Evolutionary conservation across 2,797 vertebrate genomes (phyloP).

Genomic region (Thamnophis elegans): DNA sequence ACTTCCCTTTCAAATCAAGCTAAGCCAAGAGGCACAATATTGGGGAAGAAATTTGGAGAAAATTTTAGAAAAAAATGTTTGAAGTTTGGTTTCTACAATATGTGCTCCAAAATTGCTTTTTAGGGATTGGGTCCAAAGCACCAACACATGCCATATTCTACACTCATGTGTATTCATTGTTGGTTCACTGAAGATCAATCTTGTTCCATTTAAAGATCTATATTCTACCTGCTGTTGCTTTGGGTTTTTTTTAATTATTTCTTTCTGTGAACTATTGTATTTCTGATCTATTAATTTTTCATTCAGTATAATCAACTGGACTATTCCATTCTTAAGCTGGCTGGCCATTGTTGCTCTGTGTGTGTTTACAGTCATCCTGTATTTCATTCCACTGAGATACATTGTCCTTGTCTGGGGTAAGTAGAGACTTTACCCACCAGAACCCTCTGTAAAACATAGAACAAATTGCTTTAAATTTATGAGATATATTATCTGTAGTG

Average conservation of each 20-base stretch:
- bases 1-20: neutral
- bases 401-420: slow-evolving; percentile 96
- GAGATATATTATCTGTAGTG: slow-evolving; percentile 59
- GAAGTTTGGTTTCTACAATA: neutral
- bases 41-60: too few species aligned
- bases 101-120: neutral
- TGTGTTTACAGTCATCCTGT: slow-evolving; percentile 83
- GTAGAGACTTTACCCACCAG: slow-evolving; percentile 59
- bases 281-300: slow-evolving; percentile 57
- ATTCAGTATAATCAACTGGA: slow-evolving; percentile 96
- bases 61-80: neutral
- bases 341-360: slow-evolving; percentile 88
- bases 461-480: slow-evolving; percentile 57
- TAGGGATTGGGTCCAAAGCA: neutral
- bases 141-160: neutral
- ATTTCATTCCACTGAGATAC: slow-evolving; percentile 95
- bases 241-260: slow-evolving; percentile 22
- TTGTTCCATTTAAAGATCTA: slow-evolving; percentile 23
- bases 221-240: slow-evolving; percentile 19
- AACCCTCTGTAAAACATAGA: slow-evolving; percentile 46
- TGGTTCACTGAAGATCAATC: neutral
- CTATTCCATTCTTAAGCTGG: slow-evolving; percentile 97
- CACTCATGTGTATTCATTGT: neutral
- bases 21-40: neutral
- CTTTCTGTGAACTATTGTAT: slow-evolving; percentile 12